Conservation (phyloP, 2,113 vertebrate genomes). For the Monopterus albus region DNA sequence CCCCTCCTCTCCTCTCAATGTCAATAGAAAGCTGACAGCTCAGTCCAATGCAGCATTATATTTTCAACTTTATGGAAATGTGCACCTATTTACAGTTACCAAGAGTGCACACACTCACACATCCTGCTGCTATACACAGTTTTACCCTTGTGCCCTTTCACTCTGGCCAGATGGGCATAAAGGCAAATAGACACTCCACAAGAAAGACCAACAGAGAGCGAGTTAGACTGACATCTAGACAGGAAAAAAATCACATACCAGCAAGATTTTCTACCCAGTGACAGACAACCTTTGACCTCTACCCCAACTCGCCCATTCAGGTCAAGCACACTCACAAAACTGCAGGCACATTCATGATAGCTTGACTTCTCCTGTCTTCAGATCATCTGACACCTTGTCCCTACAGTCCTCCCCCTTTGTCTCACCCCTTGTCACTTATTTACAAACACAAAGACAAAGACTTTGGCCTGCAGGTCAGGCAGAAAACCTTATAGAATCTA, state of each 20-base stretch:
- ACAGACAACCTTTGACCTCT: conserved; percentile 48
- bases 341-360: background rate
- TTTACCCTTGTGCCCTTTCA: conserved; percentile 34
- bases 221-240: conserved; percentile 43
- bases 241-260: conserved; percentile 15
- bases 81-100: conserved; percentile 47
- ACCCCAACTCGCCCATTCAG: conserved; percentile 1
- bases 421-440: conserved; percentile 31
- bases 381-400: conserved; percentile 41
- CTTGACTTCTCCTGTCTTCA: background rate
- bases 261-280: conserved; percentile 13
- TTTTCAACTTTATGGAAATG: conserved; percentile 71
- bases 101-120: conserved; percentile 6
- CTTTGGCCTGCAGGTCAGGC: background rate
- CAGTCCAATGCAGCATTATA: conserved; percentile 70
- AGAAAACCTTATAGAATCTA: background rate
- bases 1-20: conserved; percentile 62
- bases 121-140: conserved; percentile 48
- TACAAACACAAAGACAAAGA: background rate
- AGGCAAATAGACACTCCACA: conserved; percentile 29
- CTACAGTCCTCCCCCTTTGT: background rate
- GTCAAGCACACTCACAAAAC: conserved; percentile 17
- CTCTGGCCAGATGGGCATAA: conserved; percentile 61
- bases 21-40: conserved; percentile 76
- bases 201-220: conserved; percentile 8